Conservation (phyloP, 1,140 invertebrate genomes). For the Anadara kagoshimensis region DNA sequence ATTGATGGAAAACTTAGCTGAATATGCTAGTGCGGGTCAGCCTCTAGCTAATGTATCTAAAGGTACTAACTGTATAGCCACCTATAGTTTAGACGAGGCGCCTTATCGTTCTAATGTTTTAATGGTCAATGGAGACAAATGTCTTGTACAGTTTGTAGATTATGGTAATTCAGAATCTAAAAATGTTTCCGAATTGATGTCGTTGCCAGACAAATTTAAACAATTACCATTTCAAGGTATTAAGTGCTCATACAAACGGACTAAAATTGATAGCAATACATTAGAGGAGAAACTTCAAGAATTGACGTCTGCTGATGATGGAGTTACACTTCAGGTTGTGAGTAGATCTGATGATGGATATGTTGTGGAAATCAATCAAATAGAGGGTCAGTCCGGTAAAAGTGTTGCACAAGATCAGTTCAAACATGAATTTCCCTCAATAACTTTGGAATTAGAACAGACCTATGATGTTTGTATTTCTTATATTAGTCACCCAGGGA, state of each 20-base stretch:
- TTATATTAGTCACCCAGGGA: conserved; percentile 44
- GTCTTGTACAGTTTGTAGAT: conserved; percentile 86
- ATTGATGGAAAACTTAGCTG: conserved; percentile 45
- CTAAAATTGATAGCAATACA: conserved; percentile 26
- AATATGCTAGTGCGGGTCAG: conserved; percentile 36
- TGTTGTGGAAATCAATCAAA: conserved; percentile 41
- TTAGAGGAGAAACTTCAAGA: conserved; percentile 49
- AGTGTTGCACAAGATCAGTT: neutral
- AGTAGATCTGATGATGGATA: conserved; percentile 38
- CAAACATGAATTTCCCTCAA: conserved; percentile 28
- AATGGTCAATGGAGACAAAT: conserved; percentile 75
- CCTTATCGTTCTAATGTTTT: conserved; percentile 89
- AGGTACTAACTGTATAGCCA: conserved; percentile 75
- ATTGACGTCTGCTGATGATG: conserved; percentile 35
- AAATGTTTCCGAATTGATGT: conserved; percentile 37
- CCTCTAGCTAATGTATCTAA: conserved; percentile 32
- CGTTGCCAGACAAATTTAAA: conserved; percentile 43
- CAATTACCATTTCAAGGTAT: conserved; percentile 44
- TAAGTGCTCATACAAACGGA: conserved; percentile 43
- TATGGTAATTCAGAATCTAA: conserved; percentile 74
- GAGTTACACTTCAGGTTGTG: conserved; percentile 31
- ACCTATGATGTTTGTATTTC: conserved; percentile 51
- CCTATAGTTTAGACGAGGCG: conserved; percentile 81
- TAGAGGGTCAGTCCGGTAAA: conserved; percentile 32
- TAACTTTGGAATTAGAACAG: conserved; percentile 27